Percentiles rank a stretch among this genome's conserved stretches.
These are phyloP conservation scores for Henricia sp. DNA, from an alignment of 53 echinoderm and acorn worm species.

Conservation along the genomic window DNA sequence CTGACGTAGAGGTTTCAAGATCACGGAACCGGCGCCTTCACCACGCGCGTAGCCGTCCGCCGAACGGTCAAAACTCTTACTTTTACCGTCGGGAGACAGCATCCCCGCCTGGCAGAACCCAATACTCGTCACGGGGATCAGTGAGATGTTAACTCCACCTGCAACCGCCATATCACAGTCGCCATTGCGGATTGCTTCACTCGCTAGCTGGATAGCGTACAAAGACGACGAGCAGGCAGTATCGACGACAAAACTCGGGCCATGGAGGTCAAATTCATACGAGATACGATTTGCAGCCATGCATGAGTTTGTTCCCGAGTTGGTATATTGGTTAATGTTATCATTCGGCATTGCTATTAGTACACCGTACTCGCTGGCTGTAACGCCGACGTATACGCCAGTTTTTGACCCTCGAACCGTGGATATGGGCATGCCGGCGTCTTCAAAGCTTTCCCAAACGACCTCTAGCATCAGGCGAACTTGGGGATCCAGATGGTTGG, in stretches of 20 bases:
- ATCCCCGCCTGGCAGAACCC: conserved; percentile 98
- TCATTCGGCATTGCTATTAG: conserved; percentile 84
- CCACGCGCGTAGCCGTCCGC: conserved; percentile 96
- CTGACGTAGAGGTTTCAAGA: conserved; percentile 86
- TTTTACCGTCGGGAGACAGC: conserved; percentile 95
- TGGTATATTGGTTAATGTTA: conserved; percentile 98
- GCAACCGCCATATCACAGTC: conserved; percentile 96
- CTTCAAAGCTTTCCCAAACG: conserved; percentile 88
- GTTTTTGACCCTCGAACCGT: conserved; percentile 87
- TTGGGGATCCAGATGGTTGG: conserved; percentile 94
- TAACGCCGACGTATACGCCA: conserved; percentile 92
- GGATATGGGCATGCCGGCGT: conserved; percentile 90
- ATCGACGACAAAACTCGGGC: conserved; percentile 91
- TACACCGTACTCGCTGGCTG: conserved; percentile 93
- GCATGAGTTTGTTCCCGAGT: conserved; percentile 94
- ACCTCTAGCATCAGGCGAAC: conserved; percentile 90
- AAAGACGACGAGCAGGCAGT: conserved; percentile 98
- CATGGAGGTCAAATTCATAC: conserved; percentile 95
- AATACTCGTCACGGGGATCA: conserved; percentile 93
- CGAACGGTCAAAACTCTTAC: conserved; percentile 92
- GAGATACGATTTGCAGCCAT: conserved; percentile 97
- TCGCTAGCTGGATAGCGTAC: conserved; percentile 86
- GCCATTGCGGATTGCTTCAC: conserved; percentile 88
- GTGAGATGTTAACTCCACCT: conserved; percentile 93
- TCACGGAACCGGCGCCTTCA: conserved; percentile 93